phyloP scores from a whole-genome alignment of 2,888 invertebrate species.

The Epirrhoe alternata region DNA sequence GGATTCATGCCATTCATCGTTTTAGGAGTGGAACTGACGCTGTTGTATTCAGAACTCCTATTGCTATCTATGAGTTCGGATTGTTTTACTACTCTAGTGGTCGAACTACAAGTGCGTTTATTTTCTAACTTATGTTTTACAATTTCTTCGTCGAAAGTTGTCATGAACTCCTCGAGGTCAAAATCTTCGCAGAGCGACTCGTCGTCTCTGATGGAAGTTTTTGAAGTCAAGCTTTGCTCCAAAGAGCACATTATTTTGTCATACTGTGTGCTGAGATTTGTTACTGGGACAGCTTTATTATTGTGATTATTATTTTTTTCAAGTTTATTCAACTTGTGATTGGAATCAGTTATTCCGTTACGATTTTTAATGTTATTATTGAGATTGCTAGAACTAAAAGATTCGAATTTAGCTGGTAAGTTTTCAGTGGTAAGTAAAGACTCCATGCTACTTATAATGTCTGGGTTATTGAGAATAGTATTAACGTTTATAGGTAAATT shows the following conservation, averaged over 20 bases:
- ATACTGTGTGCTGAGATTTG: conserved; percentile 76
- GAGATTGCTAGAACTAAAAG: conserved; percentile 66
- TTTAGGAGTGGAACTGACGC: conserved; percentile 70
- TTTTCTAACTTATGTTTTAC: conserved; percentile 73
- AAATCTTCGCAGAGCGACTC: conserved; percentile 86
- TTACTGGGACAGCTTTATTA: conserved; percentile 62
- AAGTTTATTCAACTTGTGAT: conserved; percentile 53
- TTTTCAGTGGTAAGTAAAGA: conserved; percentile 81
- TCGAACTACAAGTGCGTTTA: conserved; percentile 79
- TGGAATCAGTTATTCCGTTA: conserved; percentile 57
- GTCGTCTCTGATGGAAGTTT: conserved; percentile 77
- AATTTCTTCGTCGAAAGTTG: conserved; percentile 87
- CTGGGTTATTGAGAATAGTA: conserved; percentile 80
- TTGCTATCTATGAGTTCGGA: conserved; percentile 68
- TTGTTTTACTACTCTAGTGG: conserved; percentile 76
- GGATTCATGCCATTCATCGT: conserved; percentile 69
- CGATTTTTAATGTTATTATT: conserved; percentile 64
- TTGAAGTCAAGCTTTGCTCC: conserved; percentile 79
- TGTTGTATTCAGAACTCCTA: conserved; percentile 66
- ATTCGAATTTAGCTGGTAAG: conserved; percentile 78
- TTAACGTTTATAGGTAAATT: conserved; percentile 87
- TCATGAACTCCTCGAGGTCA: conserved; percentile 87
- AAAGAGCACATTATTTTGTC: conserved; percentile 83
- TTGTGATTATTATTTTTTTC: conserved; percentile 61
- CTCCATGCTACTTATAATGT: conserved; percentile 82